Evolutionary conservation across 2,888 invertebrate species (phyloP).

Genomic region (Metopia argyrocephala): DNA sequence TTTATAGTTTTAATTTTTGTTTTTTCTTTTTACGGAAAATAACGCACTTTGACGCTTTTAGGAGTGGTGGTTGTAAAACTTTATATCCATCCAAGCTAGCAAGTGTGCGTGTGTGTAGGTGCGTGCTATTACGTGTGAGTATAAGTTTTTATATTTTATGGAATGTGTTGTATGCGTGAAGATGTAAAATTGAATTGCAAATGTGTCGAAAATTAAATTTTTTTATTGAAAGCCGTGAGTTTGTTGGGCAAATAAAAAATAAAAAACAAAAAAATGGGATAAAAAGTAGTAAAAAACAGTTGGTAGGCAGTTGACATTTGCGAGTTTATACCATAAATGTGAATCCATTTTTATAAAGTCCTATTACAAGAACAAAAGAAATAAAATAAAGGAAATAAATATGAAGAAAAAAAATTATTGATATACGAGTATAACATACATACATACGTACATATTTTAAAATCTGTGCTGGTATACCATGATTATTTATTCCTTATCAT

Average conservation of each 20-base stretch:
- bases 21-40: conserved; percentile 11
- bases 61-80: conserved; percentile 31
- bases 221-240: conserved; percentile 38
- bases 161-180: conserved; percentile 35
- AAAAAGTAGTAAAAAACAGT: conserved; percentile 30
- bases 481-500: too few relatives aligned
- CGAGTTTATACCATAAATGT: conserved; percentile 51
- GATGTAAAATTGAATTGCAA: conserved; percentile 62
- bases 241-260: neutral
- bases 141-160: neutral
- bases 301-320: conserved; percentile 44
- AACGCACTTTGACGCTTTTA: conserved; percentile 46
- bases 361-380: conserved; percentile 19
- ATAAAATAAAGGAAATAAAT: neutral
- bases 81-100: neutral
- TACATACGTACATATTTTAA: too few relatives aligned
- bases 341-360: conserved; percentile 41
- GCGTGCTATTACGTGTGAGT: neutral
- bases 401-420: neutral
- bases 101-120: conserved; percentile 4
- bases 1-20: neutral
- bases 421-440: too few relatives aligned
- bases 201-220: conserved; percentile 60
- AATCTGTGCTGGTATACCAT: too few relatives aligned
- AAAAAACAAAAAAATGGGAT: neutral